Percentiles rank a stretch among this genome's conserved stretches.
These are phyloP conservation scores for Acromyrmex charruanus DNA, from an alignment of 1,140 invertebrate species.

Conservation along the genomic window DNA sequence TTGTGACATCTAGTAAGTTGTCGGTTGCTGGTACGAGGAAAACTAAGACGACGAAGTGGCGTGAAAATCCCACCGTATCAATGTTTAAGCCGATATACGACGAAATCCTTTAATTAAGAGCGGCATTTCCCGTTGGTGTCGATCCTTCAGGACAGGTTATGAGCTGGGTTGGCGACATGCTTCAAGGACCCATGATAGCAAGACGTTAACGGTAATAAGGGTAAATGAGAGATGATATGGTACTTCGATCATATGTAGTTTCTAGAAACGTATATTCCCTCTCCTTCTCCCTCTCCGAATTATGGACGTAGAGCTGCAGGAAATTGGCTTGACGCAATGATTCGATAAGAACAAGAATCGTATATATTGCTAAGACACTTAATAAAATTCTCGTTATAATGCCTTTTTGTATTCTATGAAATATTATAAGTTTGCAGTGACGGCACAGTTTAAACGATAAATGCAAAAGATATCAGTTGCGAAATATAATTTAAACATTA, in stretches of 20 bases:
- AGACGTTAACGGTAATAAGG: constrained; percentile 63
- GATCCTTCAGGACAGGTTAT: constrained; percentile 74
- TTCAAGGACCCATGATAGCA: constrained; percentile 58
- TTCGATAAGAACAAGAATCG: constrained; percentile 18
- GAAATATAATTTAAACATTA: neutral
- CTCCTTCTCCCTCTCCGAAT: neutral
- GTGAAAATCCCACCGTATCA: constrained; percentile 31
- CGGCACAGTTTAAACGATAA: neutral
- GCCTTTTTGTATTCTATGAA: neutral
- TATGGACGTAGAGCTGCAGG: constrained; percentile 31
- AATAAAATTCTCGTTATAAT: neutral
- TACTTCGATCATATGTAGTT: constrained; percentile 52
- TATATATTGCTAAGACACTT: neutral
- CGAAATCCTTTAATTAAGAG: constrained; percentile 76
- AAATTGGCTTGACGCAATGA: constrained; percentile 31
- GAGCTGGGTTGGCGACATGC: constrained; percentile 69
- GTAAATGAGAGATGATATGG: constrained; percentile 70
- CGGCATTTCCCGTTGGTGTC: constrained; percentile 24
- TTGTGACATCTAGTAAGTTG: constrained; percentile 34
- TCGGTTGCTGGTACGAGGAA: neutral
- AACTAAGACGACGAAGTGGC: constrained; percentile 31
- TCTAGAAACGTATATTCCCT: constrained; percentile 8
- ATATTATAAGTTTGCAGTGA: neutral
- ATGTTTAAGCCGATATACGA: constrained; percentile 45
- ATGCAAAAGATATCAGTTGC: neutral